A percentile compares a stretch with the other conserved stretches of the same genome.
Evolutionary conservation across 2,797 vertebrate genomes (phyloP).

Genomic region (Podarcis lilfordi): DNA sequence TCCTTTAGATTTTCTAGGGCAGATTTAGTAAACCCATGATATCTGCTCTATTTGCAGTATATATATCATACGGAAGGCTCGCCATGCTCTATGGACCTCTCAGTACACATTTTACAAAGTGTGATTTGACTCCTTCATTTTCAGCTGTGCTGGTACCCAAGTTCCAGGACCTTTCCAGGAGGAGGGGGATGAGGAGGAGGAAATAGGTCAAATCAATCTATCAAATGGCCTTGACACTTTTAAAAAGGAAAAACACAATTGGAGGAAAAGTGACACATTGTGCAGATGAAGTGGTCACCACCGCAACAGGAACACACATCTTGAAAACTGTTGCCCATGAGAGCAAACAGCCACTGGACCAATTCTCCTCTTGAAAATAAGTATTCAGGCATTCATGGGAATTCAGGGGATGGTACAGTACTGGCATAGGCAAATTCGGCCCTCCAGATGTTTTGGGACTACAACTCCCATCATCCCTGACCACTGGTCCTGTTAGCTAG

Average conservation of each 20-base stretch:
- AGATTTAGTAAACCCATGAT: background rate
- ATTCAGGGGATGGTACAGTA: background rate
- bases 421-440: no score
- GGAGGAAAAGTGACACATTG: conserved; percentile 28
- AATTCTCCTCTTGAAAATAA: background rate
- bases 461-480: no score
- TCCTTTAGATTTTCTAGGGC: background rate
- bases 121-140: background rate
- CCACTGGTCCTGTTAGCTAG: no score
- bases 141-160: background rate
- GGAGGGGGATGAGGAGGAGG: background rate
- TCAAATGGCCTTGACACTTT: conserved; percentile 24
- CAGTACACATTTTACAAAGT: background rate
- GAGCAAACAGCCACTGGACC: background rate
- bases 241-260: conserved; percentile 26
- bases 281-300: background rate
- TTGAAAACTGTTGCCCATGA: background rate
- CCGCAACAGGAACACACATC: background rate
- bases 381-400: background rate
- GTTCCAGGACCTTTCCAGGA: background rate
- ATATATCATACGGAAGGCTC: background rate
- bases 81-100: background rate
- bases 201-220: conserved; percentile 14
- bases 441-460: no score
- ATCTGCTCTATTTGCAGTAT: background rate